Evolutionary conservation across 2,888 invertebrate genomes (phyloP), one percentile per base, ranked within the genome.

Genomic region (Tigriopus californicus): DNA sequence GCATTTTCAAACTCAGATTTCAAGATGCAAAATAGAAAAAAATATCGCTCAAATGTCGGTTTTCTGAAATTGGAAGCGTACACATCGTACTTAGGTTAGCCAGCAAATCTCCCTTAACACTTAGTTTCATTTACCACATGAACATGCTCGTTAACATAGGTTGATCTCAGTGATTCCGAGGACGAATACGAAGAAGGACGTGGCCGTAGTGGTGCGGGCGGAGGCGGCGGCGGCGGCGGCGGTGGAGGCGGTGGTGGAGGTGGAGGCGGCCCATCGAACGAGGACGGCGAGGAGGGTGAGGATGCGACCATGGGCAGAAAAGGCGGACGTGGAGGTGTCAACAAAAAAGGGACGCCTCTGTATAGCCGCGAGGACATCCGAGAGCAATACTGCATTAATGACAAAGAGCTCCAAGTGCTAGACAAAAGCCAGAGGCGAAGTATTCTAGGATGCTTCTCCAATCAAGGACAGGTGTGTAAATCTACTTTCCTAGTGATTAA

Each of bases 321-420:
- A 12, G 46, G 15, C n/a, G 60, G 53, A 15, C 44, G 25, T n/a
- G 13, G 41, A 44, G 54, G 58, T 51, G 47, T 44, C 15, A 58
- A 58, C 20, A 66, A 65, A 53, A 65, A 65, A 54, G 65, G 67
- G 44, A 68, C 67, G 49, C 69, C 70, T 52, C 65, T 69, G 53
- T 90, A 90, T 75, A 88, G 88, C 62, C 84, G 88, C 69, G 78
- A 85, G 74, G 86, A 86, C 75, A 89, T 91, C 72, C 79, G 86
- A 66, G 90, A 91, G 70, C 90, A 90, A 74, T 91, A 91, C 75
- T 91, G 90, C 76, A 86, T 91, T 74, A 89, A 83, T 70, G 85
- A 84, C 74, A 81, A 88, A 69, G 88, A 89, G 72, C 74, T 90
- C 71, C 84, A 85, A 69, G 80, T 83, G 66, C 78, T 89, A 68